Evolutionary conservation across 2,797 vertebrate genomes (phyloP).

Genomic region (Amphiprion clarkii): DNA sequence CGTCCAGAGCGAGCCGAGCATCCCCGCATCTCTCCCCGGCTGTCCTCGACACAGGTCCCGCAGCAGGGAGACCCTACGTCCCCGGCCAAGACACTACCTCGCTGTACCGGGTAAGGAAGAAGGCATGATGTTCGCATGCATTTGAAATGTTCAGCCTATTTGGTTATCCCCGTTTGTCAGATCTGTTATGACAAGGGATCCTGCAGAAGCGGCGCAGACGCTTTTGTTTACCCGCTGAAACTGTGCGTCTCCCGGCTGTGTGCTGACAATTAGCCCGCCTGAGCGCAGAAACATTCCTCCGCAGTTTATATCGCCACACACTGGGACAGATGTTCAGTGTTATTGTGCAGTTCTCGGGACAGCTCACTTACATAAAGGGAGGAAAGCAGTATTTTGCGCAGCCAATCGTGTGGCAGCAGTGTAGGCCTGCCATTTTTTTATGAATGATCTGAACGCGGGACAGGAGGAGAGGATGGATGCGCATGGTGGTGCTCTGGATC

Average conservation of each 20-base stretch:
- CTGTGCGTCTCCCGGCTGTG: conserved; percentile 23
- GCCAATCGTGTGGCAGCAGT: conserved; percentile 22
- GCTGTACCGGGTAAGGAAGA: conserved; percentile 60
- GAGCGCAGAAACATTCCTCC: conserved; percentile 32
- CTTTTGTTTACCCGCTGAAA: conserved; percentile 48
- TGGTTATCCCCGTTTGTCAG: no score
- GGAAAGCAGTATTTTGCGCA: not conserved
- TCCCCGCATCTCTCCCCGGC: conserved; percentile 55
- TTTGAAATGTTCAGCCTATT: not conserved
- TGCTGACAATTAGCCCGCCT: conserved; percentile 18
- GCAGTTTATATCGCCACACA: not conserved
- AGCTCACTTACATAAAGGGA: not conserved
- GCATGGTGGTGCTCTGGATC: conserved; percentile 41
- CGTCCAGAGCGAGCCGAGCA: conserved; percentile 53
- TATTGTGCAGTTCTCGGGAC: not conserved
- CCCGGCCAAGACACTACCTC: conserved; percentile 10
- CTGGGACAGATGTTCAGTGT: not conserved
- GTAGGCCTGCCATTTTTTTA: conserved; percentile 56
- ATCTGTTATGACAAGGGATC: not conserved
- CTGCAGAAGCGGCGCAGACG: conserved; percentile 22
- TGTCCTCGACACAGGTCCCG: conserved; percentile 54
- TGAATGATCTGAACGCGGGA: conserved; percentile 70
- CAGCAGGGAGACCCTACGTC: conserved; percentile 47
- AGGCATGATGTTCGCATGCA: not conserved
- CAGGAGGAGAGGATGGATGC: conserved; percentile 44